These are phyloP conservation scores for Anarsia innoxiella DNA, from an alignment of 2,888 invertebrate genomes.

Conservation along the genomic window DNA sequence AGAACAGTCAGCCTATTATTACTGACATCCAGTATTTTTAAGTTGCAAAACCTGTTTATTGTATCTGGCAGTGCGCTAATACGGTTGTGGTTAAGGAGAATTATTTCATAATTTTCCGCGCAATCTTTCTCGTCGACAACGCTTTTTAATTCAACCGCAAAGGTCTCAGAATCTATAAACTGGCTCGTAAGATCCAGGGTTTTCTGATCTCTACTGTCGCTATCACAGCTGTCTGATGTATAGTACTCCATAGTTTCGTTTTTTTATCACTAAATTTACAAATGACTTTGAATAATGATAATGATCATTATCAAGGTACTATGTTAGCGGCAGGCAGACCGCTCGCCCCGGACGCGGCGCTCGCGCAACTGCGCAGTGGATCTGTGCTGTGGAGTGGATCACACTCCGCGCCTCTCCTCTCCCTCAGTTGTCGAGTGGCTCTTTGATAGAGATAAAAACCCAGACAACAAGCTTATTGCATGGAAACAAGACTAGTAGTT, in stretches of 20 bases:
- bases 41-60: conserved; percentile 79
- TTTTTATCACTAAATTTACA: neutral
- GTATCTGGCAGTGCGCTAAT: conserved; percentile 80
- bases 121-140: conserved; percentile 77
- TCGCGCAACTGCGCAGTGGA: conserved; percentile 56
- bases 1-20: conserved; percentile 86
- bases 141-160: conserved; percentile 74
- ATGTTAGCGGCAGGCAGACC: conserved; percentile 11
- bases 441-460: conserved; percentile 11
- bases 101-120: conserved; percentile 78
- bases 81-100: conserved; percentile 91
- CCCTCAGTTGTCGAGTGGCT: conserved; percentile 4
- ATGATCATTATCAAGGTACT: neutral
- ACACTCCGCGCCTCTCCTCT: neutral
- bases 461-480: neutral
- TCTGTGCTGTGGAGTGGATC: too few species aligned
- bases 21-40: conserved; percentile 90
- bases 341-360: conserved; percentile 43
- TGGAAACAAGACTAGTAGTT: conserved; percentile 5
- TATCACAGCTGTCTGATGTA: conserved; percentile 89
- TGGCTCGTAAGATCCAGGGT: conserved; percentile 78
- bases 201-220: conserved; percentile 81
- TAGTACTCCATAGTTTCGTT: conserved; percentile 80
- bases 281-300: neutral
- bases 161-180: conserved; percentile 74